Percentiles rank a stretch among this genome's conserved stretches.
phyloP scores from a whole-genome alignment of 2,113 vertebrate species.

The Paradoxurus hermaphroditus region DNA sequence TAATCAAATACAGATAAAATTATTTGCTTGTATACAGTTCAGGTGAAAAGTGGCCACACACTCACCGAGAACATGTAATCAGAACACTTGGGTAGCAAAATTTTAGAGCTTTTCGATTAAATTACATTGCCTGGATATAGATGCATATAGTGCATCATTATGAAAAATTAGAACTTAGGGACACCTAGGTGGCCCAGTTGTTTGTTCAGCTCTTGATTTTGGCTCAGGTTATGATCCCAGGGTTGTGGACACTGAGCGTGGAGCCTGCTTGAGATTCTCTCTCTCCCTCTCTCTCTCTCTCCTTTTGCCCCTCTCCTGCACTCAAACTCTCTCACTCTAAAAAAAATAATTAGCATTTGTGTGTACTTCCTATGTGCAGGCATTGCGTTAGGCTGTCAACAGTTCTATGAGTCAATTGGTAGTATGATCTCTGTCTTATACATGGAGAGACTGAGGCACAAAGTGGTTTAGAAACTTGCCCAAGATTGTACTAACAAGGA shows the following conservation, averaged over 20 bases:
- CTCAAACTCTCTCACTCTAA: too few relatives aligned
- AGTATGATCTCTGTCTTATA: neutral
- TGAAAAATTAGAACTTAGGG: neutral
- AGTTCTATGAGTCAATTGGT: neutral
- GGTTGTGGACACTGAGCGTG: too few relatives aligned
- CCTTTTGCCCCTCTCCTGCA: too few relatives aligned
- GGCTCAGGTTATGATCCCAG: too few relatives aligned
- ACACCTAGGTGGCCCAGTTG: too few relatives aligned
- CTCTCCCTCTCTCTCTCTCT: too few relatives aligned
- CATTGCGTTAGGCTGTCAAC: neutral
- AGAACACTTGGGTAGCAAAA: neutral
- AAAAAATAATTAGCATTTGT: too few relatives aligned
- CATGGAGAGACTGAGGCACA: neutral
- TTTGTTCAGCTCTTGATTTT: too few relatives aligned
- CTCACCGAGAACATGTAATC: neutral
- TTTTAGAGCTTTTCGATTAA: neutral
- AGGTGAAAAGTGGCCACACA: neutral
- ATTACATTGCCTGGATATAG: neutral
- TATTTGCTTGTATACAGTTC: neutral
- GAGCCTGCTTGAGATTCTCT: too few relatives aligned
- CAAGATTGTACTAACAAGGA: neutral
- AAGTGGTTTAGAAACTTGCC: neutral
- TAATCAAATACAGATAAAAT: neutral
- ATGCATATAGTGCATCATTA: neutral
- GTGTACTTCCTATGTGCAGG: neutral